A percentile compares a stretch with the other conserved stretches of the same genome.
Conservation (phyloP, 2,888 invertebrate genomes). For the Atethmia centrago region DNA sequence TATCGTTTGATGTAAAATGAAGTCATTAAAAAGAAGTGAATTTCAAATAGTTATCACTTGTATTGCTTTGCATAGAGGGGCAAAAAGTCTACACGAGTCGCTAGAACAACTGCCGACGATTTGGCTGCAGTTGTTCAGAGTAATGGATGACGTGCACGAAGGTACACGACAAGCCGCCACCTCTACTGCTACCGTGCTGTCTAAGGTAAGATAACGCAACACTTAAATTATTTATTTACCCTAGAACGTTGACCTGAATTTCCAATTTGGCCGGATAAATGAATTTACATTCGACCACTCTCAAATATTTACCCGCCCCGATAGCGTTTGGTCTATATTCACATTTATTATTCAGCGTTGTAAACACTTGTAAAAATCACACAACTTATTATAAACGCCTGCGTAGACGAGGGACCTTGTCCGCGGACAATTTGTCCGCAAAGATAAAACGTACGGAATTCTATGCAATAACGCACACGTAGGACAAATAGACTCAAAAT, state of each 20-base stretch:
- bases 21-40: too few species aligned
- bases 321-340: not conserved
- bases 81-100: slow-evolving; percentile 82
- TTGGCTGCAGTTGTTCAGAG: slow-evolving; percentile 96
- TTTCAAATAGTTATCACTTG: not conserved
- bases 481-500: too few species aligned
- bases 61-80: slow-evolving; percentile 74
- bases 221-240: not conserved
- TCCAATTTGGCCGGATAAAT: not conserved
- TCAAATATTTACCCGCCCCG: not conserved
- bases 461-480: too few species aligned
- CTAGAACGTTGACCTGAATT: not conserved
- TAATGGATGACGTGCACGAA: slow-evolving; percentile 98
- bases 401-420: too few species aligned
- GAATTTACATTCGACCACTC: not conserved
- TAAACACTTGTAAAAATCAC: too few species aligned
- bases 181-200: slow-evolving; percentile 92
- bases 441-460: too few species aligned
- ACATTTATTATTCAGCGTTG: too few species aligned
- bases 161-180: slow-evolving; percentile 94
- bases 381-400: too few species aligned
- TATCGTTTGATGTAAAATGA: too few species aligned
- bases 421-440: too few species aligned
- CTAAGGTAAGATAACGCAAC: slow-evolving; percentile 90
- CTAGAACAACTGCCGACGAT: slow-evolving; percentile 90